These are phyloP conservation scores for Bothrops jararaca DNA, from an alignment of 2,113 vertebrate species.

Conservation along the genomic window DNA sequence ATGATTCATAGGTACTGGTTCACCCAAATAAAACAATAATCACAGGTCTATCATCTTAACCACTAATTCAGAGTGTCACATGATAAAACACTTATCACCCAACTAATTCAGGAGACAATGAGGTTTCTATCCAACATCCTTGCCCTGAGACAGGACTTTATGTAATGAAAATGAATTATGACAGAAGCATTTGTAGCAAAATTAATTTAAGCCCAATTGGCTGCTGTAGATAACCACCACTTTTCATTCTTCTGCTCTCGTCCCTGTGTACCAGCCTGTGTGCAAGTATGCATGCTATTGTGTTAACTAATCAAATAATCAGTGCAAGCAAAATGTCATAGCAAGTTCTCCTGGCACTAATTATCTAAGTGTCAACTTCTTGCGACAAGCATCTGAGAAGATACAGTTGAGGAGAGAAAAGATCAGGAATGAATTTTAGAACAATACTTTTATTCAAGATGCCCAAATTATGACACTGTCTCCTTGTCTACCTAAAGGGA, in stretches of 20 bases:
- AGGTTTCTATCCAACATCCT: background rate
- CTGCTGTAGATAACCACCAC: background rate
- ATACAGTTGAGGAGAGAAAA: background rate
- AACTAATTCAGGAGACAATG: conserved; percentile 9
- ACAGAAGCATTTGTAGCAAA: conserved; percentile 19
- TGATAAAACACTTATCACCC: background rate
- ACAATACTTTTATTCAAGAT: background rate
- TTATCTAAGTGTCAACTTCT: conserved; percentile 55
- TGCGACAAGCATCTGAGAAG: conserved; percentile 30
- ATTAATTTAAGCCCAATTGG: conserved; percentile 30
- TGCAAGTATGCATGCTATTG: background rate
- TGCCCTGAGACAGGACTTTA: background rate
- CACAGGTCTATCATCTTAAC: background rate
- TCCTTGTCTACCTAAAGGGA: background rate
- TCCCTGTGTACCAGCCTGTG: background rate
- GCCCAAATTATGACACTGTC: background rate
- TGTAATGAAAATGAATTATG: conserved; percentile 7
- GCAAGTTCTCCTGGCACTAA: conserved; percentile 64
- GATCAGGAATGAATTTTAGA: background rate
- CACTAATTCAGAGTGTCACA: conserved; percentile 12
- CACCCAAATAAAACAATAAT: background rate
- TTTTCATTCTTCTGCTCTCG: background rate
- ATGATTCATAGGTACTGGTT: background rate
- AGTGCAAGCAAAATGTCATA: conserved; percentile 61
- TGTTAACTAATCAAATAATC: conserved; percentile 26